Base-by-base conservation (phyloP, 2,113 vertebrate species). In the Leptobrachium leishanense region DNA sequence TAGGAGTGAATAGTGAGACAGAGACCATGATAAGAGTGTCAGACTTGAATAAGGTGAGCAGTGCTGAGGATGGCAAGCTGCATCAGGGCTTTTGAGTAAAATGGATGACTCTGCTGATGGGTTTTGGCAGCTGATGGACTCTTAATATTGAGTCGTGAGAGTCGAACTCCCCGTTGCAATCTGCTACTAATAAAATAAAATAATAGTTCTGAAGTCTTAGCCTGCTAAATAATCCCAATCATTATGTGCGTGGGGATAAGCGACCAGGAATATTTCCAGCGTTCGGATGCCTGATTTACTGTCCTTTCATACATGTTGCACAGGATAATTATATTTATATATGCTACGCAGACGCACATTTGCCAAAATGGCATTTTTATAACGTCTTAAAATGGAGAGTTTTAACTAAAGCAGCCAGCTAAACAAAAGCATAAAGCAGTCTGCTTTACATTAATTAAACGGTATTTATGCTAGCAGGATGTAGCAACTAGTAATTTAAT, bases 61-160 rank as follows among this genome's bases (percentile, higher is more conserved):
- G 81, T 83, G 82, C 15, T 81, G 68, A 79, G 83, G 84, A 70
- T 0, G 0, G 83, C 84, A 88, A 87, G 85, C 81, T 73, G 67
- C 78, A 81, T 84, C 67, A 84, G 82, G 83, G 83, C 82, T 77
- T 88, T 74, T 82, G 69, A 88, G 83, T 79, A 84, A 79, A 88
- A 86, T 82, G 79, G 86, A 87, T 91, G 86, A 88, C 84, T 75
- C 70, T 65, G 39, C 54, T 88, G 84, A 90, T 91, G 75, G 68
- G 46, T 82, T 88, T 81, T 88, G 88, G 85, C 88, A 88, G 81
- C 83, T 46, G 6, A 87, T 87, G 82, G 83, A 84, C 82, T 87
- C 82, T 73, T 31, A 81, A 57, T 83, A 86, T 76, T 84, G 82
- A 86, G 83, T 72, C 82, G 83, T 81, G 81, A 85, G 84, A 82